Evolutionary conservation across 2,797 vertebrate genomes (phyloP), one percentile per base, ranked within the genome.

Genomic region (Melanotaenia maccullochi): DNA sequence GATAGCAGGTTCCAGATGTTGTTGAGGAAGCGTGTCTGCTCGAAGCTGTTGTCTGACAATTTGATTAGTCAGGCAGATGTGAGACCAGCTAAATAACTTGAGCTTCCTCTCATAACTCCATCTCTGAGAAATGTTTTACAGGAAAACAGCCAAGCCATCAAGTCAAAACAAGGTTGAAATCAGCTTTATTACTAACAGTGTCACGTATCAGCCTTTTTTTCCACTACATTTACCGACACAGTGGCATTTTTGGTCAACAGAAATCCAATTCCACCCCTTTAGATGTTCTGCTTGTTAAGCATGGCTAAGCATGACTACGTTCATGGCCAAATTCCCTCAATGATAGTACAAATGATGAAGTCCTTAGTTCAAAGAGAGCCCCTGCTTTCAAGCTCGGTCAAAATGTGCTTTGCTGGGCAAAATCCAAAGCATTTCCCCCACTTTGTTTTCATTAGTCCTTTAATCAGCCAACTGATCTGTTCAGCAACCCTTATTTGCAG

Each of bases 61-160:
- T 66, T 78, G 64, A 65, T 60, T 30, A 62, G 70, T 73, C 64
- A 9, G 60, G 54, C 65, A 73, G 13, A 80, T 73, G 49, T 30
- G 4, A 33, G 18, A 54, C 12, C 22, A 30, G 30, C 25, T 32
- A 49, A 60, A 67, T 55, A 0, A 52, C 28, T 81, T 69, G 7
- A 33, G 12, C 16, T 28, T 16, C 40, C 38, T 18, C 22, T 47
- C 42, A n/a, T 47, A n/a, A 6, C 6, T 22, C n/a, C 14, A 38
- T 55, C 24, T 42, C n/a, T 33, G 22, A 20, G 13, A 35, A 18
- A 44, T 16, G 12, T 35, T 52, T 56, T 1, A 28, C 24, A 59
- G 14, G 12, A 55, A 60, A 35, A 36, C n/a, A 33, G 28, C 22
- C 36, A 40, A 25, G 12, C 9, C 22, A 38, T 60, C 16, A 60